Evolutionary conservation across 2,797 vertebrate genomes (phyloP).

Genomic region (Emydoidea blandingii): DNA sequence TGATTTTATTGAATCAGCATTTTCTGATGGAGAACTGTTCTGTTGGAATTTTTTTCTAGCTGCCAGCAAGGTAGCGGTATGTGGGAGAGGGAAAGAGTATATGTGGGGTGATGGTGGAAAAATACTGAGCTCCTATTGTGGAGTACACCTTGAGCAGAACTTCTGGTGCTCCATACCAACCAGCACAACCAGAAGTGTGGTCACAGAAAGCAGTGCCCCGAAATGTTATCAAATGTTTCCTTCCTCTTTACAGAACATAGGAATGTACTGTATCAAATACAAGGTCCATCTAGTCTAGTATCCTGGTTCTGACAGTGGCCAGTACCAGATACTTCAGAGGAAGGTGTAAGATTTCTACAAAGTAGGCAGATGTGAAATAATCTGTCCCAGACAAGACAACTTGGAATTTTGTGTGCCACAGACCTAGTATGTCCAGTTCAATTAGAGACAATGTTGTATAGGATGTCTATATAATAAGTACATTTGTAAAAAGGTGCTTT

Average conservation of each 20-base stretch:
- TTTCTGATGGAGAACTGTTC: not conserved
- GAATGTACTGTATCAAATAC: not conserved
- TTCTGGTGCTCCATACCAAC: not conserved
- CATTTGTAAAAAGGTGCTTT: too few relatives aligned
- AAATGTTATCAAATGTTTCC: not conserved
- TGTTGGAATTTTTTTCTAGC: not conserved
- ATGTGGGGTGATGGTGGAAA: not conserved
- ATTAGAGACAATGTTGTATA: not conserved
- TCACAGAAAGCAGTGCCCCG: not conserved
- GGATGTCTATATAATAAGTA: accelerated
- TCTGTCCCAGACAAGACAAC: not conserved
- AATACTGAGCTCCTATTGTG: not conserved
- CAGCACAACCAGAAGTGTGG: not conserved
- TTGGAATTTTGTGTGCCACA: not conserved
- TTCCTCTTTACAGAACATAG: not conserved
- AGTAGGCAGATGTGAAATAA: not conserved
- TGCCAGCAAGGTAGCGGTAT: not conserved
- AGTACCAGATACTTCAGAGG: not conserved
- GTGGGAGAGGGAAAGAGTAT: too few relatives aligned
- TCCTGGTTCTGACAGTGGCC: not conserved
- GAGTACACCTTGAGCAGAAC: not conserved
- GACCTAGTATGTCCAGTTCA: not conserved
- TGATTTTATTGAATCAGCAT: not conserved
- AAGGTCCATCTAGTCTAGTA: not conserved
- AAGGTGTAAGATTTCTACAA: not conserved